Evolutionary conservation across 2,113 vertebrate genomes (phyloP), one percentile per base, ranked within the genome.

Genomic region (Aspidoscelis tigris): DNA sequence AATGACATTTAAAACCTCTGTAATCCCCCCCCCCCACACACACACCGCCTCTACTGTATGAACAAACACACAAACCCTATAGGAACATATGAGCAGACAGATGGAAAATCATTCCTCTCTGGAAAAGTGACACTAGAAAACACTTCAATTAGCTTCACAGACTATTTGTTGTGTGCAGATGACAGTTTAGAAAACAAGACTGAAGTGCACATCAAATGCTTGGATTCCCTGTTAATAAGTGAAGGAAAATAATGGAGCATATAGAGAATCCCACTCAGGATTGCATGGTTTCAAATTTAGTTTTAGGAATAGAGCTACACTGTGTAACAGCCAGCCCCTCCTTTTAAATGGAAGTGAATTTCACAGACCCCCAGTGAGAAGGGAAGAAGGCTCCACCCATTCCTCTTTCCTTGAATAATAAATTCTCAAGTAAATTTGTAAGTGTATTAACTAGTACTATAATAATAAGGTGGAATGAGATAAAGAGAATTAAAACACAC

Each of bases 11-110:
- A 73, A 74, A 64, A 21, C 21, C 11, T 81, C 79, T 55, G 39
- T 21, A 20, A 43, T 21, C n/a, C 73, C 64, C 11, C 11, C 3
- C 24, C 55, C 33, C 1, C 33, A 33, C 33, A 33, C 33, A 33
- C 33, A 33, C 33, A 33, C 33, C 22, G 33, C n/a, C 43, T 64
- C 24, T 22, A 39, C 6, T 7, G 9, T 18, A 72, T 12, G 69
- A 72, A 58, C 55, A 81, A 55, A 7, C 71, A 50, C 53, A 76
- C 55, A 61, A 77, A 64, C 33, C 76, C 7, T 72, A 43, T 61
- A 81, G 65, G 39, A 78, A 78, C 76, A 84, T 70, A 77, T 14
- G 50, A 44, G 71, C 39, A 78, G 55, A 24, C 83, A 84, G 76
- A 84, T 78, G 75, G 75, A 71, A 39, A 84, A 58, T 20, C 39